These are phyloP conservation scores for Scomberomorus guttatus DNA, from an alignment of 2,797 vertebrate species.

Conservation along the genomic window DNA sequence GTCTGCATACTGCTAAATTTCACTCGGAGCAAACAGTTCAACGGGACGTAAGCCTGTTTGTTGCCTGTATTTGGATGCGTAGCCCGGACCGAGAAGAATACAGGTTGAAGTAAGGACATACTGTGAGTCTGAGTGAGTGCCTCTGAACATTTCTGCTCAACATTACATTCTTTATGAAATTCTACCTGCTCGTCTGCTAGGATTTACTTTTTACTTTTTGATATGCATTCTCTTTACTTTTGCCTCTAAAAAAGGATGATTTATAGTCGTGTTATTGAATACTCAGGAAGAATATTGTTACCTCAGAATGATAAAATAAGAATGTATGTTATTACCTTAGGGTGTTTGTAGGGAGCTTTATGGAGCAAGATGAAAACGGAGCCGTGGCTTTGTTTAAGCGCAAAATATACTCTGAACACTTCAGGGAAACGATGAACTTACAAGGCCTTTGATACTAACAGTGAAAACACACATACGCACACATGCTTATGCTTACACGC, in stretches of 20 bases:
- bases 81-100: constrained; percentile 19
- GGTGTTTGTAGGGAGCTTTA: constrained; percentile 78
- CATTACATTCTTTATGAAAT: constrained; percentile 54
- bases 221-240: constrained; percentile 78
- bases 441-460: constrained; percentile 66
- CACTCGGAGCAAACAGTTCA: constrained; percentile 22
- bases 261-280: constrained; percentile 80
- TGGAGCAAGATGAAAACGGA: constrained; percentile 62
- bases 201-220: constrained; percentile 49
- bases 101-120: constrained; percentile 15
- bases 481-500: constrained; percentile 26
- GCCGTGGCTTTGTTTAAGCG: constrained; percentile 63
- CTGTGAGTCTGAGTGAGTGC: constrained; percentile 32
- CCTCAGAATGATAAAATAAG: constrained; percentile 83
- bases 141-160: constrained; percentile 40
- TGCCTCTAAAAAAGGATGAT: constrained; percentile 78
- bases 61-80: constrained; percentile 40
- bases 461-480: constrained; percentile 32
- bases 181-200: constrained; percentile 56
- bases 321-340: constrained; percentile 83
- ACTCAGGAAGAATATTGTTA: constrained; percentile 86
- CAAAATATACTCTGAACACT: constrained; percentile 69
- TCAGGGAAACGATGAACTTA: constrained; percentile 77
- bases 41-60: constrained; percentile 9
- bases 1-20: constrained; percentile 22